These are phyloP conservation scores for Plectropomus leopardus DNA, from an alignment of 2,113 vertebrate species.

Conservation along the genomic window DNA sequence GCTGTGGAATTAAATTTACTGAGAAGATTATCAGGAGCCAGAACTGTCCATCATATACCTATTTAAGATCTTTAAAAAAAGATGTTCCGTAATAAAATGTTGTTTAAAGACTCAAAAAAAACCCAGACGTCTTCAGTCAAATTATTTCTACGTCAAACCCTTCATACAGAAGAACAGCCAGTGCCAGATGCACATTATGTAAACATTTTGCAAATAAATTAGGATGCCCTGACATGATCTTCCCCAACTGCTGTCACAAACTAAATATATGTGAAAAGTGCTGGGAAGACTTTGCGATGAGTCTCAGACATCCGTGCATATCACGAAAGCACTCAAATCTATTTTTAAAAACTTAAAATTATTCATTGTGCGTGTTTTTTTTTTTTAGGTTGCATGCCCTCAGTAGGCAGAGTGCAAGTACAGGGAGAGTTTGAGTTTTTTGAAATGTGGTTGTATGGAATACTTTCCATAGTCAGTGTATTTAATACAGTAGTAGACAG, in stretches of 20 bases:
- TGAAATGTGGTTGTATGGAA: no score
- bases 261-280: not conserved
- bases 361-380: constrained; percentile 3
- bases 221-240: not conserved
- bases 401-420: not conserved
- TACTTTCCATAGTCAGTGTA: no score
- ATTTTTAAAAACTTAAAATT: constrained; percentile 7
- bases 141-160: not conserved
- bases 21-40: constrained; percentile 8
- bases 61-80: constrained; percentile 17
- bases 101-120: not conserved
- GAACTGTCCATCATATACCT: not conserved
- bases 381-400: constrained; percentile 16
- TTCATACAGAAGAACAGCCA: not conserved
- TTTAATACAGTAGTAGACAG: no score
- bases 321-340: not conserved
- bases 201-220: constrained; percentile 1
- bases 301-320: not conserved
- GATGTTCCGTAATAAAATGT: not conserved
- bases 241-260: not conserved
- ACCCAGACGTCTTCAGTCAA: not conserved
- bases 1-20: not conserved
- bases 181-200: not conserved
- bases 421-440: no score
- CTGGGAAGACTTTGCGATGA: not conserved